A percentile compares a stretch with the other conserved stretches of the same genome.
Conservation (phyloP, 2,888 invertebrate genomes). For the Macrosoma leucophasiata region DNA sequence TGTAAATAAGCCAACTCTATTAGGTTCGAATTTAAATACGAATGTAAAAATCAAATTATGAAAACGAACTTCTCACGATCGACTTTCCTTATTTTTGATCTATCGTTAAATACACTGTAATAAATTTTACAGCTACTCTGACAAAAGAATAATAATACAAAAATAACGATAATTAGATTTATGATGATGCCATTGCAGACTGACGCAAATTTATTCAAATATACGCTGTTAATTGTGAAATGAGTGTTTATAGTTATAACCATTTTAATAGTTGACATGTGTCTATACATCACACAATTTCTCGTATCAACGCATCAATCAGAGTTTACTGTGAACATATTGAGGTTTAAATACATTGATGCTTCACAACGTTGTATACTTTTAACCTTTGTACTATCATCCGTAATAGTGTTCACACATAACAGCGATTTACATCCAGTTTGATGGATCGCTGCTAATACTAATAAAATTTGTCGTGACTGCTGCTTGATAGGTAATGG, state of each 20-base stretch:
- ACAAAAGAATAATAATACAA: slow-evolving; percentile 38
- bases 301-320: slow-evolving; percentile 28
- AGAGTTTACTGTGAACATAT: no score
- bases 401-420: no score
- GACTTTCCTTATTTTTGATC: slow-evolving; percentile 42
- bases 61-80: slow-evolving; percentile 37
- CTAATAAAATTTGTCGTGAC: slow-evolving; percentile 71
- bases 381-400: slow-evolving; percentile 2
- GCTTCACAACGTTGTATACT: no score
- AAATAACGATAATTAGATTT: slow-evolving; percentile 55
- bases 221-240: slow-evolving; percentile 63
- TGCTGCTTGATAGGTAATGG: slow-evolving; percentile 62
- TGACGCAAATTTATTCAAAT: slow-evolving; percentile 70
- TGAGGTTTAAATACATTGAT: no score
- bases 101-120: slow-evolving; percentile 44
- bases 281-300: slow-evolving; percentile 55
- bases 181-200: slow-evolving; percentile 52
- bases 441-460: slow-evolving; percentile 59
- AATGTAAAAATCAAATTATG: slow-evolving; percentile 27
- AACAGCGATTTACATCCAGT: no score
- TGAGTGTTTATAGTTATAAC: slow-evolving; percentile 55
- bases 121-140: slow-evolving; percentile 38
- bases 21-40: no score
- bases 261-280: slow-evolving; percentile 53
- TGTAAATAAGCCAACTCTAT: no score